Evolutionary conservation across 2,113 vertebrate species (phyloP), one percentile per base, ranked within the genome.

Genomic region (Malurus alboscapulatus): DNA sequence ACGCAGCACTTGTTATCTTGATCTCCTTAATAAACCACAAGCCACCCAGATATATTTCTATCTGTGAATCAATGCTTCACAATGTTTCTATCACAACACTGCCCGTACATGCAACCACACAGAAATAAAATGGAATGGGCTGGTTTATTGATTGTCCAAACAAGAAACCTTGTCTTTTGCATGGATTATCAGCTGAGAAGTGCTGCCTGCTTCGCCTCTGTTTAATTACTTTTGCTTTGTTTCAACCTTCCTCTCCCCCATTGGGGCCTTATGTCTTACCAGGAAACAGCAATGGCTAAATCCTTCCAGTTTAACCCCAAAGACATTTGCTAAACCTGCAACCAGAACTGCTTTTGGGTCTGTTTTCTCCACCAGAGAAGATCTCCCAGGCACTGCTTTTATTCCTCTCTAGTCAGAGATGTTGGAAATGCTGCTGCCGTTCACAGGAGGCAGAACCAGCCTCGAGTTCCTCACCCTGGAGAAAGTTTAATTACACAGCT

Each of bases 1-100:
- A 96, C 91, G 91, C 94, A 96, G 95, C 90, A 96, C 93, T 97
- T 96, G 96, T 97, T 96, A 96, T 95, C 95, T 95, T 96, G 97
- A 96, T 97, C 95, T 92, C 81, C 96, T 90, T 97, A 96, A 97
- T 96, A 96, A 97, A 95, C 90, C 84, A 92, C 94, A 72, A 95
- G 93, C 84, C 93, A 36, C 53, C 45, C 84, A 94, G 84, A 94
- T 91, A 95, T 19, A 94, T 95, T 96, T 96, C 84, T 93, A 83
- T 91, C 86, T 69, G 90, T 21, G 83, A 95, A 97, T 97, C 95
- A 91, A 92, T 96, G 73, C 82, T 48, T 78, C 29, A 26, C 87
- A 93, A 93, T 62, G 93, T 87, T 95, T 95, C 92, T 84, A 84
- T 69, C 93, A 90, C 93, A 94, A 75, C 62, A 66, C 34, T 74